Evolutionary conservation across 1,140 invertebrate species (phyloP), one percentile per base, ranked within the genome.

Genomic region (Steinernema feltiae): DNA sequence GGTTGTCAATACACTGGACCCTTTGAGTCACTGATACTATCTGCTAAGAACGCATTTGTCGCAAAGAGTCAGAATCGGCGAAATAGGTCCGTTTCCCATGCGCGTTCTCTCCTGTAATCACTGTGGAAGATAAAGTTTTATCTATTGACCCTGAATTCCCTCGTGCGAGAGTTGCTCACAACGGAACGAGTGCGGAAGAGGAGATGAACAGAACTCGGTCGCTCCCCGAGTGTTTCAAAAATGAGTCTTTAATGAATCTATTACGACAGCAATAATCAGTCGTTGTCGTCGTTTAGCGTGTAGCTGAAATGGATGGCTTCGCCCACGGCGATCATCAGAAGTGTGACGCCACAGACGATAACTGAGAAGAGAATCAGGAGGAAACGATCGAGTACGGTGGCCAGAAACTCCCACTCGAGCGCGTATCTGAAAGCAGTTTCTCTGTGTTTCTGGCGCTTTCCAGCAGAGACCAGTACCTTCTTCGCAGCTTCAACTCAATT

Each of bases 361-460:
- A 80, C 18, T 12, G 81, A 82, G 72, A 85, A 85, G 0, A 86
- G 69, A 30, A 85, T 85, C 17, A 85, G 74, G 12, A 85, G 72
- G 12, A 86, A 77, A 69, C 84, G 80, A 71, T 85, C 84, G 30
- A 85, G 76, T 1, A 85, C 85, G 7, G 85, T 79, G 18, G 84
- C 84, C 18, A 85, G 75, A 41, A 82, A 85, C 72, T 85, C 84
- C 84, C 84, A 85, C 80, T 85, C 84, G 73, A 86, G 76, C 17
- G 85, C 84, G 75, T 85, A 85, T 69, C 85, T 80, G 71, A 17
- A 77, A 77, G 7, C 53, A 71, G n/a, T n/a, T n/a, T n/a, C n/a
- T n/a, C n/a, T n/a, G n/a, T n/a, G n/a, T n/a, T n/a, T n/a, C n/a
- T n/a, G n/a, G n/a, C n/a, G n/a, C n/a, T n/a, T n/a, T n/a, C n/a